These are phyloP conservation scores for Tragelaphus buxtoni DNA, from an alignment of 2,113 vertebrate genomes.

Conservation along the genomic window DNA sequence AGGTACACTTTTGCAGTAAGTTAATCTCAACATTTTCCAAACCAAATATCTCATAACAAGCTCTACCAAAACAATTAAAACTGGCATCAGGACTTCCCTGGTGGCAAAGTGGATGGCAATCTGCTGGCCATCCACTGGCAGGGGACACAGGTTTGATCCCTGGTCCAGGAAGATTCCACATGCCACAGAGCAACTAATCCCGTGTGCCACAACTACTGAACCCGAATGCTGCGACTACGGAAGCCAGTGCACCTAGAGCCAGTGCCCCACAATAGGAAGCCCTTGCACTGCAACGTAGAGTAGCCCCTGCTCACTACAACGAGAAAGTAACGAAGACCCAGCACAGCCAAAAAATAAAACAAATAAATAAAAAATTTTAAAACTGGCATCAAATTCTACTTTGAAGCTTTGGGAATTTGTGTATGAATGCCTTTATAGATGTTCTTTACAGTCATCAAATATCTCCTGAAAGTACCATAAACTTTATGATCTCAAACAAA, in stretches of 20 bases:
- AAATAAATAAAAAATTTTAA: not conserved
- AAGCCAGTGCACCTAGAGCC: not conserved
- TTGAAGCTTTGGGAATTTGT: slow-evolving; percentile 29
- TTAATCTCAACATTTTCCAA: slow-evolving; percentile 21
- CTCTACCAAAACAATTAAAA: slow-evolving; percentile 16
- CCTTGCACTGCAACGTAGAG: not conserved
- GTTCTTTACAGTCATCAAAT: not conserved
- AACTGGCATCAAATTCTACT: not conserved
- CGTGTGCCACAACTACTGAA: not conserved
- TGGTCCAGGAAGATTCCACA: not conserved
- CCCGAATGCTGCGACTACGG: not conserved
- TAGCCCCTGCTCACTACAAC: not conserved
- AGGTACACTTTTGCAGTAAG: not conserved
- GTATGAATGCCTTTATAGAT: slow-evolving; percentile 21
- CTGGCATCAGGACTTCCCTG: not conserved
- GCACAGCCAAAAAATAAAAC: not conserved
- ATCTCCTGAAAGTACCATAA: slow-evolving; percentile 12
- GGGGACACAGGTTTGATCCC: not conserved
- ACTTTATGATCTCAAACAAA: slow-evolving; percentile 27
- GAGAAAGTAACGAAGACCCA: not conserved
- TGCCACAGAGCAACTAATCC: not conserved
- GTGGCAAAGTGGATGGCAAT: not conserved
- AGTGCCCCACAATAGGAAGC: not conserved
- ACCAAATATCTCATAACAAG: not conserved
- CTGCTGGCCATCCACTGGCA: not conserved